Base-by-base conservation (phyloP, 2,113 vertebrate genomes). In the Poeciliopsis occidentalis region DNA sequence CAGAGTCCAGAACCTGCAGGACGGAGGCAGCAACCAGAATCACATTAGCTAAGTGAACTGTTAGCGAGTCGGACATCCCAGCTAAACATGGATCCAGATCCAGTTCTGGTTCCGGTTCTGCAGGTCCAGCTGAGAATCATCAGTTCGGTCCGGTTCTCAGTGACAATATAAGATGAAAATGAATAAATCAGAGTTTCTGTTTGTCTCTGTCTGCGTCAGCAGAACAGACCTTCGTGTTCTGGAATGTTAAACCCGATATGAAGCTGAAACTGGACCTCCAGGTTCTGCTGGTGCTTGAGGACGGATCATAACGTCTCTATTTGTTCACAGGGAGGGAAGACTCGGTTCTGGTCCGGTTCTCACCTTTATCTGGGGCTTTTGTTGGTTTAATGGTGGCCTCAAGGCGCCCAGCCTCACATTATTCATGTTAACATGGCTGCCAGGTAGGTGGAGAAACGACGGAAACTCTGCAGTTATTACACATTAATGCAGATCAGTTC, bases 71-170 rank as follows among this genome's bases (percentile, higher is more conserved):
- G 2, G 34, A 37, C 34, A 2, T 2, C 34, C 10, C 34, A 57
- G 5, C 74, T 83, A 81, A 86, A 81, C 65, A 83, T 75, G 78
- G 81, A 67, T 78, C 32, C 75, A 80, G 34, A 37, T 37, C 34
- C 34, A 34, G 32, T 8, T 34, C 32, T 34, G 34, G 34, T 37
- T 37, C 34, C 2, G 34, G 34, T 37, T 37, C 34, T 29, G 2
- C 32, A 54, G 47, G 30, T 81, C 69, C 72, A 64, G 73, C 62
- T 57, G 44, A 65, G 75, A 85, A 71, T 80, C 77, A 73, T 78
- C 60, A 2, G 67, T 70, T 3, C 60, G 63, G 34, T 37, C 0
- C 37, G 69, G n/a, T 3, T 79, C 41, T 54, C 47, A 19, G 44
- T 47, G 0, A 17, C 44, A 6, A 6, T 19, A 15, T 19, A 44